phyloP scores from a whole-genome alignment of 1,140 invertebrate genomes.

The Zaprionus ornatus region DNA sequence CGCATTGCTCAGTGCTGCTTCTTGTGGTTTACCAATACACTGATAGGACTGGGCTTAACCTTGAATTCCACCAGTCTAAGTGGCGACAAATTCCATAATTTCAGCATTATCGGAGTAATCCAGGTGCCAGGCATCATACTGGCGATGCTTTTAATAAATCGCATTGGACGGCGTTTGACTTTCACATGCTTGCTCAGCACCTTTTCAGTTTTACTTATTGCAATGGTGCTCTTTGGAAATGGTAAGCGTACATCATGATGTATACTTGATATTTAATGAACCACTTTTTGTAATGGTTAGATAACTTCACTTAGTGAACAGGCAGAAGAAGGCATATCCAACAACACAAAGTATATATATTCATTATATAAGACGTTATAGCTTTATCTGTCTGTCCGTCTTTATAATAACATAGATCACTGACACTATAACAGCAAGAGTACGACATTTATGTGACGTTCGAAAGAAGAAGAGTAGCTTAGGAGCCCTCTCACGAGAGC shows the following conservation, averaged over 20 bases:
- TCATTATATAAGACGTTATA: too few relatives aligned
- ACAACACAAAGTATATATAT: too few relatives aligned
- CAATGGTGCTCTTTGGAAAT: constrained; percentile 41
- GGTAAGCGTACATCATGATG: constrained; percentile 30
- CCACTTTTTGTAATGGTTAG: too few relatives aligned
- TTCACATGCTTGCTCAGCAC: constrained; percentile 73
- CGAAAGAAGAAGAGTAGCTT: too few relatives aligned
- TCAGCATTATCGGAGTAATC: constrained; percentile 87
- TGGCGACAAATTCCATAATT: constrained; percentile 89
- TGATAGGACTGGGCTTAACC: constrained; percentile 92
- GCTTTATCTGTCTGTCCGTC: too few relatives aligned
- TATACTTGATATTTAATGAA: too few relatives aligned
- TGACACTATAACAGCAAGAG: too few relatives aligned
- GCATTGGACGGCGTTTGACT: constrained; percentile 86
- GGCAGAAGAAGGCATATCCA: too few relatives aligned
- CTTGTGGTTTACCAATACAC: constrained; percentile 88
- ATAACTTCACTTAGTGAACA: too few relatives aligned
- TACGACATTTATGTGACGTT: too few relatives aligned
- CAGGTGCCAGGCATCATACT: constrained; percentile 89
- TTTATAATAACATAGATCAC: too few relatives aligned
- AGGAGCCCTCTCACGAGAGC: too few relatives aligned
- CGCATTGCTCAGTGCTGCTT: constrained; percentile 87
- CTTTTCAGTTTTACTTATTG: constrained; percentile 84
- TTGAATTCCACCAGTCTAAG: constrained; percentile 89
- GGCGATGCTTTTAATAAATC: constrained; percentile 86